Percentiles rank a stretch among this genome's conserved stretches.
Evolutionary conservation across 1,140 invertebrate species (phyloP).

Genomic region (Drosophila murphyi): DNA sequence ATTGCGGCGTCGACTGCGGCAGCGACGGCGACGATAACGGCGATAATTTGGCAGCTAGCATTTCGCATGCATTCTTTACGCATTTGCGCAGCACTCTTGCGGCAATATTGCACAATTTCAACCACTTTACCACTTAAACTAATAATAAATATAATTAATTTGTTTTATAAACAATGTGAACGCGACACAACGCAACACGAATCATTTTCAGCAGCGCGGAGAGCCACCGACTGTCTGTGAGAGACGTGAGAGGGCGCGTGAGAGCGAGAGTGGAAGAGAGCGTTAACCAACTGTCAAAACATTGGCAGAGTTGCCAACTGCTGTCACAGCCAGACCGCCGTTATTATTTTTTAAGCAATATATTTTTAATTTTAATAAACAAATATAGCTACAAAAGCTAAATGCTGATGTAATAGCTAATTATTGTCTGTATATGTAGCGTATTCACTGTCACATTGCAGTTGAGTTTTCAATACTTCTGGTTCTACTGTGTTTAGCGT

Average conservation of each 20-base stretch:
- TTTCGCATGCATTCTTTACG: constrained; percentile 25
- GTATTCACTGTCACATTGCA: background rate
- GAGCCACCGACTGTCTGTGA: constrained; percentile 32
- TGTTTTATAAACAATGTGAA: constrained; percentile 57
- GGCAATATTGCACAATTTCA: constrained; percentile 42
- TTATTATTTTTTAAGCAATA: constrained; percentile 35
- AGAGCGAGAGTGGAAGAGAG: constrained; percentile 17
- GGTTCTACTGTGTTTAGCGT: background rate
- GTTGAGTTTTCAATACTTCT: constrained; percentile 1
- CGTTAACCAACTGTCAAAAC: constrained; percentile 56
- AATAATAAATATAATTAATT: constrained; percentile 51
- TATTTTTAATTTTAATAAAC: background rate
- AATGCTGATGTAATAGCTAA: background rate
- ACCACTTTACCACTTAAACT: constrained; percentile 45
- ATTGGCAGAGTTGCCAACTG: constrained; percentile 44
- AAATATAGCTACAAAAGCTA: background rate
- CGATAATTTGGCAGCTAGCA: constrained; percentile 22
- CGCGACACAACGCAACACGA: constrained; percentile 47
- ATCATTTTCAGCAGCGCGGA: constrained; percentile 44
- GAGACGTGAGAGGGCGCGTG: constrained; percentile 7
- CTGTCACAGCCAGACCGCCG: constrained; percentile 8
- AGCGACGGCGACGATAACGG: constrained; percentile 18
- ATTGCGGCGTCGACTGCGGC: constrained; percentile 40
- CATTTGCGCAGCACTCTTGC: constrained; percentile 8
- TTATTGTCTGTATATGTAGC: background rate